Base-by-base conservation (phyloP, 2,797 vertebrate genomes). In the Cetoscarus ocellatus region DNA sequence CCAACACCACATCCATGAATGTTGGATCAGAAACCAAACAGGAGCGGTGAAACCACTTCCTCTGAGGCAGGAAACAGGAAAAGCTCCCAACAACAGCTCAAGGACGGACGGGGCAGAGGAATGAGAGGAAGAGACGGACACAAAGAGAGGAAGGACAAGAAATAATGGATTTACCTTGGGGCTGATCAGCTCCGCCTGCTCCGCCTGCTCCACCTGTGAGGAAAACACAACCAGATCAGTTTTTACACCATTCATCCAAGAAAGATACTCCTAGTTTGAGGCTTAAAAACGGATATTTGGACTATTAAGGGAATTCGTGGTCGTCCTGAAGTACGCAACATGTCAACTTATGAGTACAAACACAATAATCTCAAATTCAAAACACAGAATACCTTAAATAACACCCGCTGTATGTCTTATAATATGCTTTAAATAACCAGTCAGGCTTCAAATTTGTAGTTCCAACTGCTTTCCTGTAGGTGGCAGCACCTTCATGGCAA, bases 141-240 rank as follows among this genome's bases (percentile, higher is more conserved):
- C 67, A 53, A 65, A 77, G 40, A 6, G n/a, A 54, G 52, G 34
- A 38, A 54, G 52, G 10, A 8, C 9, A 83, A 12, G 44, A 0
- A 48, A 35, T 44, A 4, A 15, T 2, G 9, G 8, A 61, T 61
- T 90, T 87, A 93, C 92, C 92, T 91, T 90, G 67, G 79, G 91
- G 61, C 38, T 86, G 56, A 0, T 73, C 88, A 6, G 68, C 86
- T 6, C 69, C 84, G 62, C 48, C 91, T 88, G 85, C 48, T 27
- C 27, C 27, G 4, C 27, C 27, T 27, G 27, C 27, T 27, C 27
- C 27, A 27, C 27, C 27, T 27, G 27, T 27, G 27, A n/a, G 54
- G 43, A 36, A 64, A 0, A 74, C 9, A 49, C 15, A 70, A 60
- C 11, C 17, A 34, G 5, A 52, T 75, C 11, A 81, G 52, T 9